Percentiles rank a stretch among this genome's conserved stretches.
phyloP scores from a whole-genome alignment of 1,140 invertebrate genomes.

The Drosophila suzukii region DNA sequence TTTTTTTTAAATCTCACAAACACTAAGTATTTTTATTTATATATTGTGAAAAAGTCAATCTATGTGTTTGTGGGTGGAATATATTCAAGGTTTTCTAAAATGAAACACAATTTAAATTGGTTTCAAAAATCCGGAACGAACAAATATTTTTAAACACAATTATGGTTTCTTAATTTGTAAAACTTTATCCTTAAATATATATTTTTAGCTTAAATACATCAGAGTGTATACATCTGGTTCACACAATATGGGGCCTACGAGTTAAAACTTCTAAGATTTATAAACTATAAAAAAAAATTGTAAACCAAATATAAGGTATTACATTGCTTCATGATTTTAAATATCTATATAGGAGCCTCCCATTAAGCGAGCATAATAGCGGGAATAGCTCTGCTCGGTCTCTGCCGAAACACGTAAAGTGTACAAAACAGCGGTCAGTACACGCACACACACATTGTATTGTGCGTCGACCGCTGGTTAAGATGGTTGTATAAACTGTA shows the following conservation, averaged over 20 bases:
- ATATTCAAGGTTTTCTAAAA: not conserved
- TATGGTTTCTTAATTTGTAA: not conserved
- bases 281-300: not conserved
- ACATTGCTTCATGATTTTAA: conserved; percentile 1
- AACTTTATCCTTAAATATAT: not conserved
- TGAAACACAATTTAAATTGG: not conserved
- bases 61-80: not conserved
- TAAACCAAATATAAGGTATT: not conserved
- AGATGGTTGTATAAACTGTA: no score
- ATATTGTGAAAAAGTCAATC: not conserved
- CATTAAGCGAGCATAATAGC: no score
- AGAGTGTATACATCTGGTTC: not conserved
- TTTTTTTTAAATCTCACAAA: not conserved
- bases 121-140: no score
- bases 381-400: no score
- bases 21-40: not conserved
- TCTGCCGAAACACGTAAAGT: no score
- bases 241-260: not conserved
- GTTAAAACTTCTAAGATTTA: not conserved
- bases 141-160: not conserved
- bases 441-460: no score
- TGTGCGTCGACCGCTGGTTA: no score
- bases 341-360: no score
- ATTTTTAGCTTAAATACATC: not conserved
- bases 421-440: no score